phyloP scores from a whole-genome alignment of 2,113 vertebrate species.

The Gymnogyps californianus region DNA sequence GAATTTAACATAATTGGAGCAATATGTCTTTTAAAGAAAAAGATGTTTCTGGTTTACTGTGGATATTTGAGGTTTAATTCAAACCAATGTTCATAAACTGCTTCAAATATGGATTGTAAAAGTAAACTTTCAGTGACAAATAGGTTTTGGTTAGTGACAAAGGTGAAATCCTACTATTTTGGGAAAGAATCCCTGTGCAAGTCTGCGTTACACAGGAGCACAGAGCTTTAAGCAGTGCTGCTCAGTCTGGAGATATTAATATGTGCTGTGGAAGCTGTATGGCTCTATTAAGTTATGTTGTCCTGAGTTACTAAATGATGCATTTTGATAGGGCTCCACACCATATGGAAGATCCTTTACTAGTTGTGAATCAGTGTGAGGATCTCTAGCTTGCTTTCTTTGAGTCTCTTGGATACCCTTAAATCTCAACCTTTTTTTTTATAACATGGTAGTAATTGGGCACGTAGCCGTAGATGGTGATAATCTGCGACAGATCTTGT shows the following conservation, averaged over 20 bases:
- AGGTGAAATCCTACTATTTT: neutral
- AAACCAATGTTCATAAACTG: neutral
- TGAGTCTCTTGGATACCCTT: neutral
- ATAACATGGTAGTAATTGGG: neutral
- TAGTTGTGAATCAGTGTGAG: neutral
- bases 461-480: rapidly evolving
- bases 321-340: neutral
- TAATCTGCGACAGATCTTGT: neutral
- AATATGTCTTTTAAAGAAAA: neutral
- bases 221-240: neutral
- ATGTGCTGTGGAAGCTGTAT: neutral
- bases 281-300: neutral
- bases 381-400: neutral
- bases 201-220: neutral
- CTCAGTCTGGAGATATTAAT: neutral
- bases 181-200: neutral
- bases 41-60: rapidly evolving
- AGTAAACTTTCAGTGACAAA: neutral
- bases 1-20: neutral
- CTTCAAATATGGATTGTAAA: neutral
- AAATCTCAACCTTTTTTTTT: neutral
- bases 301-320: neutral
- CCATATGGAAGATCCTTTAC: neutral
- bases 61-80: neutral
- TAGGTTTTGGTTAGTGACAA: neutral